phyloP scores from a whole-genome alignment of 2,797 vertebrate genomes.

The Simalia tracyae region DNA sequence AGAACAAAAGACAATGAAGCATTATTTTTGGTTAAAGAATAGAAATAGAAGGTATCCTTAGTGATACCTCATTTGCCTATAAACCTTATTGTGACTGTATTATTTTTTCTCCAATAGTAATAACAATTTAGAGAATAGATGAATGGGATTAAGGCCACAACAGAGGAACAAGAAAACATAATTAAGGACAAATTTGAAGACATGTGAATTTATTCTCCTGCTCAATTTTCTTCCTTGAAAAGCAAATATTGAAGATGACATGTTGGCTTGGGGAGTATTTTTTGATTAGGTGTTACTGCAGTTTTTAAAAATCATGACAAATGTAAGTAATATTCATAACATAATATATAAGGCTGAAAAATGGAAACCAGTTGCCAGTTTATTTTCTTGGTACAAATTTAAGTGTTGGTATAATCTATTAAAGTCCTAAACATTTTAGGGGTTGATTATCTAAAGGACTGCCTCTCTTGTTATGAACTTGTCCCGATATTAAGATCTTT shows the following conservation, averaged over 20 bases:
- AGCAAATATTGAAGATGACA: not conserved
- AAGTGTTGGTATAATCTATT: not conserved
- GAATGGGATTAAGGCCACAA: not conserved
- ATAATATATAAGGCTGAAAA: not conserved
- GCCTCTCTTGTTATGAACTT: not conserved
- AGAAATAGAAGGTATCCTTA: not conserved
- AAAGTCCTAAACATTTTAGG: not conserved
- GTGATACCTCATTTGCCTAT: not conserved
- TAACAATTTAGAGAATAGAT: not conserved
- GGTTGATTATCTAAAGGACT: not conserved
- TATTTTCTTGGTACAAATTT: not conserved
- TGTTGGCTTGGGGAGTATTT: not conserved
- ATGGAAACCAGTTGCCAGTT: not conserved
- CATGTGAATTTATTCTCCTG: not conserved
- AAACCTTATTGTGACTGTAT: not conserved
- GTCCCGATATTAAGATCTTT: not conserved
- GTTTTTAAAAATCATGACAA: not conserved
- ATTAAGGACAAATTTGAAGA: not conserved
- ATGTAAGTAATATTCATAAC: not conserved
- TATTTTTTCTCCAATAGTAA: not conserved
- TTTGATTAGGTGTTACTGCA: not conserved
- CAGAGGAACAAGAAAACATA: not conserved
- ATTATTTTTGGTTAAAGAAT: not conserved
- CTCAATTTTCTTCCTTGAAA: not conserved
- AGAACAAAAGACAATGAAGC: not conserved